Evolutionary conservation across 2,797 vertebrate species (phyloP), one percentile per base, ranked within the genome.

Genomic region (Micromesistius poutassou): DNA sequence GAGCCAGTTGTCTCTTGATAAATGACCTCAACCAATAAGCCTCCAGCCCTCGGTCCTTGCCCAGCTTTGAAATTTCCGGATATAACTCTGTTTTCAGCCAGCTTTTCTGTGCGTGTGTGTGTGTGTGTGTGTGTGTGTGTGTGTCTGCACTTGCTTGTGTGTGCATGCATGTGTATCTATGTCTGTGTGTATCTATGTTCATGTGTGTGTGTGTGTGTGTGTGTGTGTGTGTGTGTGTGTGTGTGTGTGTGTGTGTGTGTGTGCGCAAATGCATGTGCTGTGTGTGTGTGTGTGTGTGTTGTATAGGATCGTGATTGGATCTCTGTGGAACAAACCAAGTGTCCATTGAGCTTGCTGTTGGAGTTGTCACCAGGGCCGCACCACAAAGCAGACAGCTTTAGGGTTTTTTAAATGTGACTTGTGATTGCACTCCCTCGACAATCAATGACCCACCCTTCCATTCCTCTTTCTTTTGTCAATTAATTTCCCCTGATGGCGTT

Each of bases 1-100:
- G 81, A 76, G 73, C 83, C 5, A 68, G 81, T 83, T 85, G 80
- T 80, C 85, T 81, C 74, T 83, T 90, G 90, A 90, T 89, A 80
- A 86, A 90, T 84, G 80, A 87, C 87, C 87, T 84, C 74, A 66
- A 82, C 85, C 81, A 78, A 78, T 78, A 28, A 82, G 87, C 84
- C 78, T 83, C 75, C 36, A 71, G 86, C 77, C 81, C 78, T 83
- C 80, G 84, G 82, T 82, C 72, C 76, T 6, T 81, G 81, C 83
- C 83, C 85, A 84, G 83, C 78, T 73, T 50, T 85, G 86, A 88
- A 36, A 78, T 80, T 74, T 75, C 4, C 22, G 78, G 76, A 82
- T 73, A 22, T 35, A 25, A 80, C 79, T 80, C 62, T 62, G 74
- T 73, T 84, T 46, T 42, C 82, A 76, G 55, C 84, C 85, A 22